phyloP scores from a whole-genome alignment of 2,113 vertebrate species.

The Cyphomyrus plagiostoma region DNA sequence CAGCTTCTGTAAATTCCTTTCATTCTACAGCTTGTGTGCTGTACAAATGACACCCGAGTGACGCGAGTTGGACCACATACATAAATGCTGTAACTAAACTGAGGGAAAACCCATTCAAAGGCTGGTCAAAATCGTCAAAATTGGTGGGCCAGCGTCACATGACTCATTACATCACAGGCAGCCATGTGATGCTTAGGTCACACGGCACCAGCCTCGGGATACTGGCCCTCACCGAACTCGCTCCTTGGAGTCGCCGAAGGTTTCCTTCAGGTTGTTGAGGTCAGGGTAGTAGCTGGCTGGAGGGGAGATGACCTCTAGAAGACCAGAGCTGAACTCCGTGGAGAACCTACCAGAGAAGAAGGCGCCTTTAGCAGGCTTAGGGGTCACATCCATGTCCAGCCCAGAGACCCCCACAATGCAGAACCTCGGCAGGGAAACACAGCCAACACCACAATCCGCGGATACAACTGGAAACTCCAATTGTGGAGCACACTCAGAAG shows the following conservation, averaged over 20 bases:
- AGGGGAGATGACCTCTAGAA: constrained; percentile 93
- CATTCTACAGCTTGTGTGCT: background rate
- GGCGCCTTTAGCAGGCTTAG: background rate
- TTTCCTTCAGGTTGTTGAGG: constrained; percentile 86
- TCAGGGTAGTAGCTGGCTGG: constrained; percentile 89
- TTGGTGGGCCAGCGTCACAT: background rate
- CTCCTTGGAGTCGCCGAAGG: constrained; percentile 94
- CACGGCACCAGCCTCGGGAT: background rate
- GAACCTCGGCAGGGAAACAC: background rate
- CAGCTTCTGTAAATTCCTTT: background rate
- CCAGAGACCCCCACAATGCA: background rate
- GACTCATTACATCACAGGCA: background rate
- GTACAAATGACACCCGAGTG: background rate
- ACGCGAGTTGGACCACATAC: background rate
- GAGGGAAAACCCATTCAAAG: background rate
- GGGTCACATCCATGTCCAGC: background rate
- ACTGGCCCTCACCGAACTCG: constrained; percentile 75
- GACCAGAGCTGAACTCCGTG: constrained; percentile 83
- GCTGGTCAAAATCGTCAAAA: background rate
- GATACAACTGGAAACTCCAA: background rate
- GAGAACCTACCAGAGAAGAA: constrained; percentile 70
- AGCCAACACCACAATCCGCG: background rate
- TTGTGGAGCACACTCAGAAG: background rate
- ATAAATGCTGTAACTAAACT: background rate
- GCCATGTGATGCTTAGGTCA: background rate